Base-by-base conservation (phyloP, 2,113 vertebrate species). In the Synchiropus splendidus region DNA sequence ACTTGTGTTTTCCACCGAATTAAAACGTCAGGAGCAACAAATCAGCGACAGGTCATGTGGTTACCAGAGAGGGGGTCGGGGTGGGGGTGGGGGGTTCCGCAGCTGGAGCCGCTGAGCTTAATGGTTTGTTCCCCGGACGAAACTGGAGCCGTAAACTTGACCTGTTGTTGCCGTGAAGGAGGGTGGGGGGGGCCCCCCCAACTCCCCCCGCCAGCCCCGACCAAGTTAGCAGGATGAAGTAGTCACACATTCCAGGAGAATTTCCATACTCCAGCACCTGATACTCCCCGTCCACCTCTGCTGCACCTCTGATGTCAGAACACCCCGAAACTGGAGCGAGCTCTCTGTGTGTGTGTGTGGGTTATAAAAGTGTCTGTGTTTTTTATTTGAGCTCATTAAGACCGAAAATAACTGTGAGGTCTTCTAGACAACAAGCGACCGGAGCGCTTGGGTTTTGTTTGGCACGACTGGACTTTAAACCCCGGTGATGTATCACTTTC, bases 201-300 rank as follows among this genome's bases (percentile, higher is more conserved):
- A 27, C 21, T 27, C 4, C 4, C 21, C 21, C 4, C 8, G 21
- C 8, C 8, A 27, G 21, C 21, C 4, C 8, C 4, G 21, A 77
- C 78, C 81, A 41, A 51, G 77, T 77, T 86, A 83, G 86, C 87
- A 76, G 80, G 88, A 85, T 90, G 82, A 85, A 89, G 87, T 83
- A 86, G 89, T 89, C 61, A 44, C 61, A 68, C 69, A 85, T 82
- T 85, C 83, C 77, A 70, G 54, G 86, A 81, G 87, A 89, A 90
- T 90, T 88, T 90, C 88, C 87, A 87, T 84, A 85, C 88, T 88
- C 80, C 61, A 81, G 79, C 82, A 89, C 82, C 73, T 51, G 89
- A 92, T 92, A 91, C 77, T 87, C 88, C 89, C 81, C 61, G 76
- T 82, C 86, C 53, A 70, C 79, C 51, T 73, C 67, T 41, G 58